A percentile compares a stretch with the other conserved stretches of the same genome.
Evolutionary conservation across 1,140 invertebrate genomes (phyloP).

Genomic region (Meloidogyne hapla): DNA sequence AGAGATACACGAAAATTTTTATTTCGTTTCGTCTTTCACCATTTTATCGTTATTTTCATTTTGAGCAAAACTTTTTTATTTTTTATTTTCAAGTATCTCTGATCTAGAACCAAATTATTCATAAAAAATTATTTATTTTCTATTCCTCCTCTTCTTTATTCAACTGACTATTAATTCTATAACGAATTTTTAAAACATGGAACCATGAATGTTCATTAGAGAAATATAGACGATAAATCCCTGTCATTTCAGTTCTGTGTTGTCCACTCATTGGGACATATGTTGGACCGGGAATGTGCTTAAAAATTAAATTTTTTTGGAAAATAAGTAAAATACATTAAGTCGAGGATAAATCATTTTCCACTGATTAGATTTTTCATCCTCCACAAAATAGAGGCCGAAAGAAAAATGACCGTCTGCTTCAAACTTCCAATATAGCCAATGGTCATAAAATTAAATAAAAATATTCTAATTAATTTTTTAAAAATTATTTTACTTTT

Average conservation of each 20-base stretch:
- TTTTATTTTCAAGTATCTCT: too few species aligned
- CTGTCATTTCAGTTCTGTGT: slow-evolving; percentile 40
- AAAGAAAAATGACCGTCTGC: slow-evolving; percentile 63
- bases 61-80: too few species aligned
- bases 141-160: background rate
- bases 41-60: too few species aligned
- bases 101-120: too few species aligned
- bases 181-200: slow-evolving; percentile 54
- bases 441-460: slow-evolving; percentile 46
- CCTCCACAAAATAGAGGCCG: slow-evolving; percentile 49
- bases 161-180: slow-evolving; percentile 26
- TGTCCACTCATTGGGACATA: slow-evolving; percentile 54
- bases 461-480: slow-evolving; percentile 19
- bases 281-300: slow-evolving; percentile 63
- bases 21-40: too few species aligned
- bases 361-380: slow-evolving; percentile 32
- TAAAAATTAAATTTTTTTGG: slow-evolving; percentile 16
- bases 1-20: too few species aligned
- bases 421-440: slow-evolving; percentile 52
- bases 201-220: slow-evolving; percentile 63
- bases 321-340: slow-evolving; percentile 42
- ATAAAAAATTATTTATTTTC: slow-evolving; percentile 1
- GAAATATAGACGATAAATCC: slow-evolving; percentile 59
- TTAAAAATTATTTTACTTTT: slow-evolving; percentile 17
- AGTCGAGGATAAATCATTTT: slow-evolving; percentile 54